Conservation (phyloP, 2,888 invertebrate genomes). For the Sarcophaga variegata region DNA sequence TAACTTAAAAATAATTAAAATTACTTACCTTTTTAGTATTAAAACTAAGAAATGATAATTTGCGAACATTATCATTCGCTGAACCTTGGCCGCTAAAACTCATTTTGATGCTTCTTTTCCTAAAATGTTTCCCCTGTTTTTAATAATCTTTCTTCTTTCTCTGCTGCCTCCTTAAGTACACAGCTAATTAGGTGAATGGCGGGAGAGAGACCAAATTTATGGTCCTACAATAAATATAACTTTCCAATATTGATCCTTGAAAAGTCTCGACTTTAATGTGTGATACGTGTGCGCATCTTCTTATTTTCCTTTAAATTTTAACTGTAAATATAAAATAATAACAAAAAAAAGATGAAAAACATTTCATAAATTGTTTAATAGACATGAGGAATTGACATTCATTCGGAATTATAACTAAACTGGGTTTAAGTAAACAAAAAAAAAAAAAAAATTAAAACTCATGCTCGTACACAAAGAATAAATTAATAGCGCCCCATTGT, state of each 20-base stretch:
- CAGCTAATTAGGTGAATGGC: neutral
- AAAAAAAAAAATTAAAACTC: neutral
- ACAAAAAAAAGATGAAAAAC: conserved; percentile 57
- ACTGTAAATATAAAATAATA: conserved; percentile 70
- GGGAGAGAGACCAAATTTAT: conserved; percentile 56
- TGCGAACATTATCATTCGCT: conserved; percentile 83
- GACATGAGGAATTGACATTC: conserved; percentile 3
- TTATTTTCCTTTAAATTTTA: conserved; percentile 34
- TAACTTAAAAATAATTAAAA: too few relatives aligned
- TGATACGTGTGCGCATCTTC: conserved; percentile 53
- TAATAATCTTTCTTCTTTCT: neutral
- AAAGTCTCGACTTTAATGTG: conserved; percentile 77
- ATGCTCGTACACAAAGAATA: neutral
- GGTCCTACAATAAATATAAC: conserved; percentile 59
- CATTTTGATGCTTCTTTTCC: conserved; percentile 67
- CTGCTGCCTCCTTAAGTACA: conserved; percentile 4
- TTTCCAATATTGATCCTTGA: conserved; percentile 74
- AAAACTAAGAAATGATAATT: conserved; percentile 89
- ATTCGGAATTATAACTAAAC: conserved; percentile 61
- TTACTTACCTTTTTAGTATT: conserved; percentile 83
- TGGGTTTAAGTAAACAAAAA: conserved; percentile 16
- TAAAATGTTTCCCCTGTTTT: neutral
- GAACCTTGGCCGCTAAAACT: conserved; percentile 80
- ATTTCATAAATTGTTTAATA: conserved; percentile 13
- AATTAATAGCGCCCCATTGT: conserved; percentile 70